phyloP scores from a whole-genome alignment of 2,888 invertebrate species.

The Polyommatus icarus region DNA sequence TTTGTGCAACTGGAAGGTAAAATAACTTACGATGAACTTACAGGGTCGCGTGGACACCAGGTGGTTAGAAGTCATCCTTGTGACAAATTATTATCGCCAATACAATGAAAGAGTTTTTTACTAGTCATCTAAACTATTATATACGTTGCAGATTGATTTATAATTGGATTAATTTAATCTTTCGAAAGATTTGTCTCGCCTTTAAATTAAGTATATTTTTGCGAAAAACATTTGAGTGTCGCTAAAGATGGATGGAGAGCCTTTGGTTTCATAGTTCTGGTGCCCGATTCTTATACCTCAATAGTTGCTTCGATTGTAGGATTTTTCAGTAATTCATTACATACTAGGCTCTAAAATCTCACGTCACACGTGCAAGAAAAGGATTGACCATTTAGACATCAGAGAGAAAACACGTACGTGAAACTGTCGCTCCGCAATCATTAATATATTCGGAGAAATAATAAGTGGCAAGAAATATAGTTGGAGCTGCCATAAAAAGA shows the following conservation, averaged over 20 bases:
- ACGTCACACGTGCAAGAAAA: too few species aligned
- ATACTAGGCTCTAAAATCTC: too few species aligned
- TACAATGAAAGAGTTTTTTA: slow-evolving; percentile 38
- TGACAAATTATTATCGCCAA: slow-evolving; percentile 76
- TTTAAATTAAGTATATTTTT: not conserved
- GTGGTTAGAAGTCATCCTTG: slow-evolving; percentile 63
- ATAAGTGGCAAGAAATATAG: too few species aligned
- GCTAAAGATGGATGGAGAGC: not conserved
- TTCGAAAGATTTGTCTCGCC: not conserved
- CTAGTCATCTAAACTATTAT: slow-evolving; percentile 39
- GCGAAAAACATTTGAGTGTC: not conserved
- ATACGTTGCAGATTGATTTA: not conserved
- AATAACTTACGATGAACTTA: slow-evolving; percentile 39
- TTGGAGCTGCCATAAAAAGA: too few species aligned
- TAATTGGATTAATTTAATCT: slow-evolving; percentile 24
- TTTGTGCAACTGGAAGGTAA: not conserved
- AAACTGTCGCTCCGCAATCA: too few species aligned
- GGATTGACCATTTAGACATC: too few species aligned
- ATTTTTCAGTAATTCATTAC: too few species aligned
- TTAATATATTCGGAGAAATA: too few species aligned
- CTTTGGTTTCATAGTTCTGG: too few species aligned
- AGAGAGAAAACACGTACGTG: too few species aligned
- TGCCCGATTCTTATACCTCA: too few species aligned
- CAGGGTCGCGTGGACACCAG: slow-evolving; percentile 73
- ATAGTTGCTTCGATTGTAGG: too few species aligned